Evolutionary conservation across 2,113 vertebrate species (phyloP).

Genomic region (Saguinus imperator): DNA sequence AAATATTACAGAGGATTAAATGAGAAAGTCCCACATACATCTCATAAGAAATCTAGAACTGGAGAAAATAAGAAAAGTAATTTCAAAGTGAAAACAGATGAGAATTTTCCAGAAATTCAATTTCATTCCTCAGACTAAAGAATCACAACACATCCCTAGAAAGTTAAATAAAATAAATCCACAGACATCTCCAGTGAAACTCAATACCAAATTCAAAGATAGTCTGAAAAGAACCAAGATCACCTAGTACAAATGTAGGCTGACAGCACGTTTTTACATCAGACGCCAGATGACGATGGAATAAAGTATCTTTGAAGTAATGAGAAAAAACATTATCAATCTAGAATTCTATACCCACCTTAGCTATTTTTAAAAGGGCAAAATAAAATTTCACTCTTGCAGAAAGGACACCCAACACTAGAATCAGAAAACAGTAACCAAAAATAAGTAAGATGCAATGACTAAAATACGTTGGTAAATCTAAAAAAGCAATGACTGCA

Average conservation of each 20-base stretch:
- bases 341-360: background rate
- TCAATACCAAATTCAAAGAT: background rate
- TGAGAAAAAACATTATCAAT: background rate
- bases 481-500: background rate
- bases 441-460: background rate
- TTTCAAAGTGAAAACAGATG: background rate
- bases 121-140: background rate
- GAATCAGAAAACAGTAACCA: background rate
- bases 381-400: no score
- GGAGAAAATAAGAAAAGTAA: background rate
- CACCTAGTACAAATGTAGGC: background rate
- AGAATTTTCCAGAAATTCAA: background rate
- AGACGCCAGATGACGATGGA: background rate
- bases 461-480: background rate
- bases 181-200: background rate
- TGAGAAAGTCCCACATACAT: background rate
- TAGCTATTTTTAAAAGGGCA: background rate
- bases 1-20: background rate
- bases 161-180: background rate
- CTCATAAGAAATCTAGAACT: background rate
- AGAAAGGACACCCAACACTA: background rate
- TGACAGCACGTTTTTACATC: background rate
- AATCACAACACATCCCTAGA: background rate
- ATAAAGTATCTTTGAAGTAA: background rate
- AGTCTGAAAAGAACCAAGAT: background rate